phyloP scores from a whole-genome alignment of 2,888 invertebrate genomes.

The Nephrocerus scutellatus region DNA sequence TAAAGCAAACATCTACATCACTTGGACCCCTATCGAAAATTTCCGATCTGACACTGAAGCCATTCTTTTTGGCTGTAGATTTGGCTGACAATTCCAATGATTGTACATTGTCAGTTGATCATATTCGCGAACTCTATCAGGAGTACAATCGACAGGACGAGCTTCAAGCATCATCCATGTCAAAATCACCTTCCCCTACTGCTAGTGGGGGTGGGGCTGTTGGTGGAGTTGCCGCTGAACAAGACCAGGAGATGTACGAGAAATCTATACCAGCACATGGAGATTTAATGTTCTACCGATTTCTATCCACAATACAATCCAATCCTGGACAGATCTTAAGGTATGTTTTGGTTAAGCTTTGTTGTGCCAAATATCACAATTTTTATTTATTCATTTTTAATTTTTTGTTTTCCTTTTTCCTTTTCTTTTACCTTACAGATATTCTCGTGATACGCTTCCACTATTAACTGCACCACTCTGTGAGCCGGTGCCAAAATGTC shows the following conservation, averaged over 20 bases:
- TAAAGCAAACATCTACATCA: constrained; percentile 53
- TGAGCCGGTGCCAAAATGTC: constrained; percentile 53
- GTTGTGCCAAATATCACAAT: neutral
- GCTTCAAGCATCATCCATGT: constrained; percentile 27
- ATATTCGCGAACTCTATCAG: constrained; percentile 56
- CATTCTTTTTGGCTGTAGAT: constrained; percentile 56
- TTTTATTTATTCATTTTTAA: neutral
- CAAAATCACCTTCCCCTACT: constrained; percentile 24
- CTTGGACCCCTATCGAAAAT: constrained; percentile 36
- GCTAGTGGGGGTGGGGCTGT: constrained; percentile 28
- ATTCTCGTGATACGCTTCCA: constrained; percentile 64
- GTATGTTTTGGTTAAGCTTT: constrained; percentile 47
- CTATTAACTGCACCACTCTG: constrained; percentile 62
- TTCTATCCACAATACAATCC: constrained; percentile 61
- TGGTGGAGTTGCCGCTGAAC: constrained; percentile 22
- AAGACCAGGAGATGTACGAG: constrained; percentile 66
- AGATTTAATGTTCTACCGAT: constrained; percentile 74
- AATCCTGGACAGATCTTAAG: constrained; percentile 79
- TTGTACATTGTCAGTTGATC: constrained; percentile 51
- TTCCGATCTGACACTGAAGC: constrained; percentile 48
- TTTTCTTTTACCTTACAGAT: constrained; percentile 51
- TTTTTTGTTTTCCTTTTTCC: neutral
- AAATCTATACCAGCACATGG: constrained; percentile 73
- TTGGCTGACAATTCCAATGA: too few species aligned
- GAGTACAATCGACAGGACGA: constrained; percentile 55